Evolutionary conservation across 2,888 invertebrate genomes (phyloP).

Genomic region (Hesperia comma): DNA sequence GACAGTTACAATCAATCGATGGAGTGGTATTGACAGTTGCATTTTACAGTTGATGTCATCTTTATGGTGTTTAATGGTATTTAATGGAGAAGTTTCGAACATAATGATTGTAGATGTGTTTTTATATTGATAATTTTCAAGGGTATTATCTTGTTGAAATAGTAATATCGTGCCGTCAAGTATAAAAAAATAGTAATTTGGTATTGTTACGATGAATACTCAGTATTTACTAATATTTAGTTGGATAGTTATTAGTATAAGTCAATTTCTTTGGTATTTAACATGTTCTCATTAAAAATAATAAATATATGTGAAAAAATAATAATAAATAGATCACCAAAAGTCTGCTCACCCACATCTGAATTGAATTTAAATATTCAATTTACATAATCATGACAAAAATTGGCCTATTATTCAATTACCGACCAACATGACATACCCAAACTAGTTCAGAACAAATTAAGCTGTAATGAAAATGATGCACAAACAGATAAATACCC

Average conservation of each 20-base stretch:
- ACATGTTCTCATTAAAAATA: too few species aligned
- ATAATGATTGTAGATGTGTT: conserved; percentile 44
- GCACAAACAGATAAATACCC: conserved; percentile 51
- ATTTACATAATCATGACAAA: neutral
- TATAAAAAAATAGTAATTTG: too few species aligned
- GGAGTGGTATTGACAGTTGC: conserved; percentile 67
- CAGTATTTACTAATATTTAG: too few species aligned
- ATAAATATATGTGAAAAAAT: neutral
- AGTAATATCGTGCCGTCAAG: too few species aligned
- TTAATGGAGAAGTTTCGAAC: conserved; percentile 54
- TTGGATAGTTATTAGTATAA: too few species aligned
- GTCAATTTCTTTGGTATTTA: too few species aligned
- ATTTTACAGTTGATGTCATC: conserved; percentile 74
- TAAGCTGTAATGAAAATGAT: conserved; percentile 43
- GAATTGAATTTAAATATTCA: neutral
- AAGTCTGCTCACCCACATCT: conserved; percentile 1
- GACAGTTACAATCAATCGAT: conserved; percentile 64
- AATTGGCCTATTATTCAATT: conserved; percentile 14
- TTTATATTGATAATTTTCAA: conserved; percentile 38
- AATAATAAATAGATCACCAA: neutral
- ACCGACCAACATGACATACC: conserved; percentile 9
- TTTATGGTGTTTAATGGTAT: conserved; percentile 62
- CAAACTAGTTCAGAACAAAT: conserved; percentile 31
- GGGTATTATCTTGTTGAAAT: neutral
- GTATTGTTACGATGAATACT: too few species aligned